phyloP scores from a whole-genome alignment of 2,888 invertebrate genomes.

The Slavum lentiscoides region DNA sequence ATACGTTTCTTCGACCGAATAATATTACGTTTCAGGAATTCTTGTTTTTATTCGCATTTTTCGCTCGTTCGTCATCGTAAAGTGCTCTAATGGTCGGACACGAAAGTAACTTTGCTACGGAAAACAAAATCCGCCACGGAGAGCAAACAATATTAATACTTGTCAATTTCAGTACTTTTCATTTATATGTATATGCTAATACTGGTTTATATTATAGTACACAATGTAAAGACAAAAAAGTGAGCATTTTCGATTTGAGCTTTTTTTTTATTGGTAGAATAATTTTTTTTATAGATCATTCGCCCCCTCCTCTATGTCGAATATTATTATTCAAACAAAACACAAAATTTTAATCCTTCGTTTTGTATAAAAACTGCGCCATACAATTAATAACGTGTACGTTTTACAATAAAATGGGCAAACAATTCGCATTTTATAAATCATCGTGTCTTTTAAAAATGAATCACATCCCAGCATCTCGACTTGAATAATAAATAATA shows the following conservation, averaged over 20 bases:
- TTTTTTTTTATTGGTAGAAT: background rate
- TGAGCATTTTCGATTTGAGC: constrained; percentile 4
- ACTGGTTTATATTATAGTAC: background rate
- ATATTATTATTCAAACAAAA: background rate
- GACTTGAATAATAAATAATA: no score
- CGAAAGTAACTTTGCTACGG: background rate
- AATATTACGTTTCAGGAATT: background rate
- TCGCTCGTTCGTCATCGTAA: background rate
- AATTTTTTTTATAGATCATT: background rate
- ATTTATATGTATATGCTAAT: background rate
- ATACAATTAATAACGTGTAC: background rate
- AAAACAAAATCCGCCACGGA: background rate
- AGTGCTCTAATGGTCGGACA: constrained; percentile 1
- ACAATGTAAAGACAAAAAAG: no score
- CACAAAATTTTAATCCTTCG: background rate
- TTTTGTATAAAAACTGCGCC: background rate
- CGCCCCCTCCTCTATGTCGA: background rate
- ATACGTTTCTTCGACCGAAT: background rate
- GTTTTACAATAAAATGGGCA: background rate
- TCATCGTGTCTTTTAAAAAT: no score
- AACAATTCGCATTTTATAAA: background rate
- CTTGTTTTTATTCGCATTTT: constrained; percentile 9
- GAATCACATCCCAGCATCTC: no score
- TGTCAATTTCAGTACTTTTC: constrained; percentile 23
- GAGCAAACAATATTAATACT: background rate